Evolutionary conservation across 1,140 invertebrate species (phyloP).

Genomic region (Drosophila parabipectinata): DNA sequence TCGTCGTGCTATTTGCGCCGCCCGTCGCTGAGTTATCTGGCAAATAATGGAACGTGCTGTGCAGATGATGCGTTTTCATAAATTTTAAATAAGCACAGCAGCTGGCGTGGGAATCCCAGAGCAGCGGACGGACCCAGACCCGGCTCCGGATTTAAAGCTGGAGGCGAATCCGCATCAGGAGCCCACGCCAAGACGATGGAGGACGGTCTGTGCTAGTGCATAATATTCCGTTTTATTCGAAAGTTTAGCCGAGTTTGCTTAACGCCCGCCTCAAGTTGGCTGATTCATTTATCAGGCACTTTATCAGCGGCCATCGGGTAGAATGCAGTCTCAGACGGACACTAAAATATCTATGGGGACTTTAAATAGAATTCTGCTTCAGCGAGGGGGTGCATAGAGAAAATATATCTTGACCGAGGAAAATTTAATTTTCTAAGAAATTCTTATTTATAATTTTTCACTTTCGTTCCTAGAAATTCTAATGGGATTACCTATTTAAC

Average conservation of each 20-base stretch:
- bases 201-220: constrained; percentile 57
- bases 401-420: background rate
- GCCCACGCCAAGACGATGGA: constrained; percentile 4
- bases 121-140: constrained; percentile 2
- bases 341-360: constrained; percentile 28
- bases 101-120: constrained; percentile 23
- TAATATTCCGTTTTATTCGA: constrained; percentile 55
- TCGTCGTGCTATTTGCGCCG: constrained; percentile 62
- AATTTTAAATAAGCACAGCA: constrained; percentile 79
- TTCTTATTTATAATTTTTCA: no score
- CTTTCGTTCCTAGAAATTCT: no score
- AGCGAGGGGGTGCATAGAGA: background rate
- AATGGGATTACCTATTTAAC: no score
- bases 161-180: background rate
- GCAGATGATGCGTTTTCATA: constrained; percentile 82
- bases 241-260: constrained; percentile 50
- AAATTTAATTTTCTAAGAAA: no score
- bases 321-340: constrained; percentile 28
- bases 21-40: constrained; percentile 79
- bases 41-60: constrained; percentile 82
- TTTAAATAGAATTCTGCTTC: constrained; percentile 9
- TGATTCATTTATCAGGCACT: constrained; percentile 53
- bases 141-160: constrained; percentile 5
- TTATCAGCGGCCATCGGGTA: constrained; percentile 22
- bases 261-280: constrained; percentile 32